phyloP scores from a whole-genome alignment of 2,113 vertebrate genomes.

The Platysternon megacephalum region DNA sequence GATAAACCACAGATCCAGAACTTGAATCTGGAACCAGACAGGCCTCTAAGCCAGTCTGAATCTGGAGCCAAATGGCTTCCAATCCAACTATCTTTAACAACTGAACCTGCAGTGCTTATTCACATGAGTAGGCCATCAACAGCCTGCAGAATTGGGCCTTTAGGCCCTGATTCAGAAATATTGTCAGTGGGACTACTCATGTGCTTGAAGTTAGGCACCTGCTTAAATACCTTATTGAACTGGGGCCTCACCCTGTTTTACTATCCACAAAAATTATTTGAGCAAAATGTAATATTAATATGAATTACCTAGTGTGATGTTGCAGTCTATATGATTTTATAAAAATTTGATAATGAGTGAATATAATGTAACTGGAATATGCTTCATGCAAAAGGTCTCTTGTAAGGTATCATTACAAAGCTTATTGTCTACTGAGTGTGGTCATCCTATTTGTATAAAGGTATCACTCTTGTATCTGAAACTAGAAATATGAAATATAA shows the following conservation, averaged over 20 bases:
- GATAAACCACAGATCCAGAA: background rate
- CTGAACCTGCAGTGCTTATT: background rate
- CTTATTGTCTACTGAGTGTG: too few species aligned
- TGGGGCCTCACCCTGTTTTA: background rate
- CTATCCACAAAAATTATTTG: background rate
- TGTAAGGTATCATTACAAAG: too few species aligned
- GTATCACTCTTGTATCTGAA: too few species aligned
- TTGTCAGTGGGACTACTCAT: background rate
- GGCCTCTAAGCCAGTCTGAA: background rate
- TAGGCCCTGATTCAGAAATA: background rate
- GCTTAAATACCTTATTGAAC: background rate
- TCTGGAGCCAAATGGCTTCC: background rate
- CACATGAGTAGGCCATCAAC: background rate
- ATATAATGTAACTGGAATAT: too few species aligned
- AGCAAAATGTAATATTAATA: background rate
- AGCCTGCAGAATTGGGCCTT: background rate
- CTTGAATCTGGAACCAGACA: background rate
- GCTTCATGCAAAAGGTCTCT: too few species aligned
- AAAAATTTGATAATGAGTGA: too few species aligned
- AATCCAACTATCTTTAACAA: background rate
- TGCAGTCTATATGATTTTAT: too few species aligned
- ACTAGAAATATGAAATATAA: too few species aligned
- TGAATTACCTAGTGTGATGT: background rate
- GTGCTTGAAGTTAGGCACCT: background rate
- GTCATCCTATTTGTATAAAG: too few species aligned